Evolutionary conservation across 1,140 invertebrate genomes (phyloP), one percentile per base, ranked within the genome.

Genomic region (Bombus sylvicola): DNA sequence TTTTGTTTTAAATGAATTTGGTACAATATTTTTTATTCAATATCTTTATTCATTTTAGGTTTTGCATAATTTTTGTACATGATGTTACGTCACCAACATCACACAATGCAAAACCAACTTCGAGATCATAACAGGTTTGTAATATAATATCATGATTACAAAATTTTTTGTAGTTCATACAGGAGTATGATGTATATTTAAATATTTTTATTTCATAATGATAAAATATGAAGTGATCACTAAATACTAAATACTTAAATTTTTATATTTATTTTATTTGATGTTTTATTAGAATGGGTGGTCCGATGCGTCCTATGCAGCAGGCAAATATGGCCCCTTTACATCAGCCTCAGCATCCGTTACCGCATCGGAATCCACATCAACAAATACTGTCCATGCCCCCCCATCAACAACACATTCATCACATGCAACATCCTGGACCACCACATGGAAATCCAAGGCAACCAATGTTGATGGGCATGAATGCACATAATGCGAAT

Each of bases 281-380:
- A 71, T 81, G 28, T 57, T 66, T 47, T 3, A 87, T n/a, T 81
- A 95, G 94, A 92, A 93, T 95, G 92, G 93, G 92, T 91, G 94
- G 93, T 90, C 92, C 94, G 87, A 95, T 95, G 92, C 95, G 94
- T 88, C 95, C 93, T 53, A 95, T 95, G 94, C 94, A 95, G 85
- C 95, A 95, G 91, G 91, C 93, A 83, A 94, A 92, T 85, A 95
- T 95, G 94, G 92, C 94, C 87, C 94, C 94, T 81, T 90, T 94
- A 88, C 95, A 95, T 90, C 94, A 95, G 92, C 92, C 95, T 77
- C 94, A 92, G 76, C 93, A 93, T 92, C 88, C 91, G 72, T 89
- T 94, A 88, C 87, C 93, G 79, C 94, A 94, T 93, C 93, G 92
- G 86, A 94, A 91, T 90, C 92, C 93, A 41, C 94, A 95, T 93